A percentile compares a stretch with the other conserved stretches of the same genome.
These are phyloP conservation scores for Clitarchus hookeri DNA, from an alignment of 2,888 invertebrate species.

Conservation along the genomic window DNA sequence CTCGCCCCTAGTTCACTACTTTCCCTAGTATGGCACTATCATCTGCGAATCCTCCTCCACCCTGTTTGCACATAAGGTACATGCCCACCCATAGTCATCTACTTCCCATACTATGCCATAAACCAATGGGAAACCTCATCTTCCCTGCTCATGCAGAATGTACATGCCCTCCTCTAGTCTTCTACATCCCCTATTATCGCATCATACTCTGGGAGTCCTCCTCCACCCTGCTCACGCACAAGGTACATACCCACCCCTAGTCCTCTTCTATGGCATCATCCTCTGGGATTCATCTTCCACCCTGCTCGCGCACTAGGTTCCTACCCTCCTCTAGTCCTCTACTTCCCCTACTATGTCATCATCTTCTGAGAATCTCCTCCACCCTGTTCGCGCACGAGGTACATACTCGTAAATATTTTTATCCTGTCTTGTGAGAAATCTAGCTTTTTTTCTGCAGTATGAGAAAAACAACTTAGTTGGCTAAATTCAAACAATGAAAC, in stretches of 20 bases:
- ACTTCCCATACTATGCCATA: no score
- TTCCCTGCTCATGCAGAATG: slow-evolving; percentile 36
- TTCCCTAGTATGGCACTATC: slow-evolving; percentile 73
- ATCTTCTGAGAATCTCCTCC: slow-evolving; percentile 67
- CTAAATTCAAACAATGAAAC: no score
- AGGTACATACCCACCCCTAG: slow-evolving; percentile 54
- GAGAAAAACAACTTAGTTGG: no score
- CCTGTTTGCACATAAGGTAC: slow-evolving; percentile 35
- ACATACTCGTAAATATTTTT: no score
- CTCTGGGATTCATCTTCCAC: slow-evolving; percentile 64
- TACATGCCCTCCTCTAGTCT: slow-evolving; percentile 49
- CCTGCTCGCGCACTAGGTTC: slow-evolving; percentile 35
- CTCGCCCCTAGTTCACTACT: slow-evolving; percentile 71
- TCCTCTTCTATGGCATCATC: slow-evolving; percentile 72
- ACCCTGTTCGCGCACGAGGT: no score
- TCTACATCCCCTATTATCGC: no score
- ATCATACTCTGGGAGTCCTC: background rate
- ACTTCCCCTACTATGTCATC: slow-evolving; percentile 72
- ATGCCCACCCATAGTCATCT: slow-evolving; percentile 46
- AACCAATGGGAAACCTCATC: no score
- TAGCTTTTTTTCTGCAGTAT: no score
- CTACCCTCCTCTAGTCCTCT: slow-evolving; percentile 47
- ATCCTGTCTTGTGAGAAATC: no score
- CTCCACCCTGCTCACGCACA: slow-evolving; percentile 37
- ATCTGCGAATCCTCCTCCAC: slow-evolving; percentile 64